Conservation (phyloP, 92 coral and sea anemone genomes). For the Porites cylindrica region DNA sequence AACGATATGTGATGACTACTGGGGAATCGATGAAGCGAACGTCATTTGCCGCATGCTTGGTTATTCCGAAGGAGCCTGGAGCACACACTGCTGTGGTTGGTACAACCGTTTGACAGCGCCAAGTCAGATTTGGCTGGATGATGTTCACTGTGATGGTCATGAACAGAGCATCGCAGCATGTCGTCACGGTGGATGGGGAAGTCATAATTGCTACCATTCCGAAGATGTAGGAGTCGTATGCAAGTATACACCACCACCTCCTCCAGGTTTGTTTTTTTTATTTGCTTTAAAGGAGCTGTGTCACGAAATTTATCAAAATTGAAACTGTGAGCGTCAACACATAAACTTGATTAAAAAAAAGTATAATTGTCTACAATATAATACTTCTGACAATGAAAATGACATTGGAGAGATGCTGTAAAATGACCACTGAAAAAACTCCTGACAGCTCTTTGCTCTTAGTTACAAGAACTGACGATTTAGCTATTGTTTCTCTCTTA, state of each 20-base stretch:
- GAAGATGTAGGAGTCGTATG: conserved; percentile 50
- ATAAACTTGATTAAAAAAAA: too few relatives aligned
- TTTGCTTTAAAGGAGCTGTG: not conserved
- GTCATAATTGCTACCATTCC: conserved; percentile 26
- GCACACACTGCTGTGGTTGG: conserved; percentile 50
- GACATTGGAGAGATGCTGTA: too few relatives aligned
- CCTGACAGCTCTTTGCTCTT: too few relatives aligned
- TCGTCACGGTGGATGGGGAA: conserved; percentile 57
- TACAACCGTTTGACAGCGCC: not conserved
- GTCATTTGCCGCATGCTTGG: conserved; percentile 75
- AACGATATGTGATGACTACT: conserved; percentile 65
- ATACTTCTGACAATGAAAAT: too few relatives aligned
- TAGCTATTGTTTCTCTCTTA: not conserved
- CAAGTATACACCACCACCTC: conserved; percentile 26
- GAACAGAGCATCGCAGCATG: conserved; percentile 44
- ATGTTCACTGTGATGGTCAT: conserved; percentile 33
- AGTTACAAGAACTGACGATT: not conserved
- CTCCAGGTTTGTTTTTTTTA: not conserved
- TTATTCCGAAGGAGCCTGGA: conserved; percentile 47
- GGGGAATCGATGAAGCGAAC: conserved; percentile 69
- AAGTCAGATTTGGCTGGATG: conserved; percentile 31
- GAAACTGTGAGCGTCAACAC: too few relatives aligned
- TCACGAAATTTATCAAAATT: not conserved
- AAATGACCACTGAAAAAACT: too few relatives aligned
- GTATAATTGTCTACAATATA: too few relatives aligned